Evolutionary conservation across 2,888 invertebrate species (phyloP).

Genomic region (Pegoplata infirma): DNA sequence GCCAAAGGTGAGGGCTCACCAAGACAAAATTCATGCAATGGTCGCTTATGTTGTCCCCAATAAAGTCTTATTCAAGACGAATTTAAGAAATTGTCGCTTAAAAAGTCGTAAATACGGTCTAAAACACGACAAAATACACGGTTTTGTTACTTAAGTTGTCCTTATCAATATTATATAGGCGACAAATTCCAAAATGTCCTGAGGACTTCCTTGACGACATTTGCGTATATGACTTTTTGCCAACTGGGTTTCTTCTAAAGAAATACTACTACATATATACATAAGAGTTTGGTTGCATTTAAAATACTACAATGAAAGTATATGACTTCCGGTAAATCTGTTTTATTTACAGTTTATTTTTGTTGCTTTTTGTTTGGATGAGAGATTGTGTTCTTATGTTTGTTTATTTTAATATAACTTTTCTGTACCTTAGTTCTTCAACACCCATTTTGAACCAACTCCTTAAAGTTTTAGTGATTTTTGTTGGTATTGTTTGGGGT

Average conservation of each 20-base stretch:
- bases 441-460: background rate
- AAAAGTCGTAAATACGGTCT: no score
- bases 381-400: background rate
- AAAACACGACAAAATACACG: no score
- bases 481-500: slow-evolving; percentile 10
- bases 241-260: background rate
- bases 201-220: no score
- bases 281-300: background rate
- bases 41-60: no score
- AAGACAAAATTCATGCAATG: no score
- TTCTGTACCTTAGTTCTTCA: background rate
- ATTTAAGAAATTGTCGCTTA: no score
- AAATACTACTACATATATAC: background rate
- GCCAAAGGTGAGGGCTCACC: no score
- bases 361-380: background rate
- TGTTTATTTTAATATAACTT: slow-evolving; percentile 8
- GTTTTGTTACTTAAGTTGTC: no score
- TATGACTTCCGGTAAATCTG: slow-evolving; percentile 29
- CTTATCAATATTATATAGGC: no score
- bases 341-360: slow-evolving; percentile 1
- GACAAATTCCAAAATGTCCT: no score
- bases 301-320: slow-evolving; percentile 17
- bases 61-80: no score
- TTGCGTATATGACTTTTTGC: no score
- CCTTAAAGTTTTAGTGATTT: background rate